Evolutionary conservation across 2,888 invertebrate species (phyloP).

Genomic region (Aleiodes alternator): DNA sequence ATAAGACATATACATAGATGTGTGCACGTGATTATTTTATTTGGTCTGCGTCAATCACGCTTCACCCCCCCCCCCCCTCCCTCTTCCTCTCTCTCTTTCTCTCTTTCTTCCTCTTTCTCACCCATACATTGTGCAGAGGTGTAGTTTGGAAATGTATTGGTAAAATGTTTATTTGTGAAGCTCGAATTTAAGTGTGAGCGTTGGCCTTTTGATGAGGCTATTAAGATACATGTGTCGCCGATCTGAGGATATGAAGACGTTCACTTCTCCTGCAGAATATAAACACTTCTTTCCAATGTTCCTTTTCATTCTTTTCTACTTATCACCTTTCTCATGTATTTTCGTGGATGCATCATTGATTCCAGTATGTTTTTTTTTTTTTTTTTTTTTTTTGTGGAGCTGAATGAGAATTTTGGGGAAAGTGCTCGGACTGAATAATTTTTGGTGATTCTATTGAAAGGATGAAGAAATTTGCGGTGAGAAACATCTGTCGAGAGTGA

Average conservation of each 20-base stretch:
- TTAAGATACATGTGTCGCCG: constrained; percentile 49
- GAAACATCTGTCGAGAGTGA: too few species aligned
- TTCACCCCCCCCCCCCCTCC: background rate
- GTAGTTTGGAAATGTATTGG: constrained; percentile 7
- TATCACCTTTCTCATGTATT: background rate
- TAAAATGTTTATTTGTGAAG: constrained; percentile 39
- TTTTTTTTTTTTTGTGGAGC: background rate
- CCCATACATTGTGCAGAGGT: constrained; percentile 1
- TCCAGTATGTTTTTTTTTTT: background rate
- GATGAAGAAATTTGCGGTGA: too few species aligned
- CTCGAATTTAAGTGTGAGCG: constrained; percentile 34
- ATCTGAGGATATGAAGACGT: constrained; percentile 33
- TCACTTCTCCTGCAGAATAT: background rate
- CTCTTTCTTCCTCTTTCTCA: constrained; percentile 24
- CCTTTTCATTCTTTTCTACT: background rate
- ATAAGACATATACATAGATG: too few species aligned
- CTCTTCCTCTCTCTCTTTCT: constrained; percentile 2
- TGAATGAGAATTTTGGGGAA: too few species aligned
- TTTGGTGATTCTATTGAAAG: too few species aligned
- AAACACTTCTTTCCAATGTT: background rate
- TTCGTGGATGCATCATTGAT: background rate
- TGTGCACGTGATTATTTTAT: background rate
- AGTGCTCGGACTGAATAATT: too few species aligned
- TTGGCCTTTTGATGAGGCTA: constrained; percentile 48
- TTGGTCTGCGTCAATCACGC: constrained; percentile 15